These are phyloP conservation scores for Aphelinus certus DNA, from an alignment of 1,140 invertebrate species.

Conservation along the genomic window DNA sequence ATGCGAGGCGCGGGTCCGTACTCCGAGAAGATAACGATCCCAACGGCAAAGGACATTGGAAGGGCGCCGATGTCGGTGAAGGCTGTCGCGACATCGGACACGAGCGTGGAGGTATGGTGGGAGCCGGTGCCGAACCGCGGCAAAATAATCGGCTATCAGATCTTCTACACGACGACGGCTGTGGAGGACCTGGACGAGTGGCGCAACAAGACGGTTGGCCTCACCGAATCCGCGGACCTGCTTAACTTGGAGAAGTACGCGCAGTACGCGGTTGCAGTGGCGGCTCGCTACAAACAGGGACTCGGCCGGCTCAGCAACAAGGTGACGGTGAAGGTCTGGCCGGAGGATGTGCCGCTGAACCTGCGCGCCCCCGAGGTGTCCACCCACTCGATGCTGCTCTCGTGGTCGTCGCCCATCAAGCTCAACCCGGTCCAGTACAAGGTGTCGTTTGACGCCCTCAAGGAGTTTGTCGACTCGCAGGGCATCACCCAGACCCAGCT, in stretches of 20 bases:
- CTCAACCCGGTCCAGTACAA: conserved; percentile 90
- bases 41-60: conserved; percentile 89
- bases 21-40: conserved; percentile 83
- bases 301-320: conserved; percentile 79
- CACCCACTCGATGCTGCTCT: conserved; percentile 89
- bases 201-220: conserved; percentile 83
- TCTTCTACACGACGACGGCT: conserved; percentile 92
- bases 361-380: conserved; percentile 87
- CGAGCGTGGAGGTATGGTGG: conserved; percentile 89
- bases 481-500: conserved; percentile 89
- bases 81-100: conserved; percentile 91
- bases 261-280: conserved; percentile 92
- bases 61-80: conserved; percentile 89
- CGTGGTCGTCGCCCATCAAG: conserved; percentile 92
- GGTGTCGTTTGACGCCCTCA: conserved; percentile 92
- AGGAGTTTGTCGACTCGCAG: conserved; percentile 94
- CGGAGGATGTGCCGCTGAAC: conserved; percentile 89
- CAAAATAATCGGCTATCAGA: conserved; percentile 89
- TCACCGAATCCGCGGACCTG: conserved; percentile 91
- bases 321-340: conserved; percentile 87
- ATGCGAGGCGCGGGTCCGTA: conserved; percentile 88
- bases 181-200: conserved; percentile 93
- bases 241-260: conserved; percentile 90
- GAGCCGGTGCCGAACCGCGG: conserved; percentile 87
- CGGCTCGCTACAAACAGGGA: conserved; percentile 80